Evolutionary conservation across 2,113 vertebrate genomes (phyloP).

Genomic region (Pluvianellus socialis): DNA sequence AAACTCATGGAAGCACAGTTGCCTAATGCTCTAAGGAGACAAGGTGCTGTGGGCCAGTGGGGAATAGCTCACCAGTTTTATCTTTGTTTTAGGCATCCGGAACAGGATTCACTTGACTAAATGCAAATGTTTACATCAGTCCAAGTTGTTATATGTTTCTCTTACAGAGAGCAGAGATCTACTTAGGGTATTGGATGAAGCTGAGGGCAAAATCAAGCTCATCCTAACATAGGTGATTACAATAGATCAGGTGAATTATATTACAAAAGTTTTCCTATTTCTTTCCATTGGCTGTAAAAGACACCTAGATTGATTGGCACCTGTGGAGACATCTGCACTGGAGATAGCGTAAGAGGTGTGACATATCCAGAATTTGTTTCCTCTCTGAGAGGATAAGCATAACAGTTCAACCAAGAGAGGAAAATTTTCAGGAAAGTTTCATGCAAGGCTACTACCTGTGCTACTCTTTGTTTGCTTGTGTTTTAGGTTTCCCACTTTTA

Average conservation of each 20-base stretch:
- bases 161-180: neutral
- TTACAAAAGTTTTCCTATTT: neutral
- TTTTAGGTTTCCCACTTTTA: neutral
- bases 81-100: neutral
- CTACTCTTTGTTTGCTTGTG: neutral
- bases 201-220: neutral
- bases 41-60: neutral
- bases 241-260: neutral
- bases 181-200: neutral
- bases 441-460: neutral
- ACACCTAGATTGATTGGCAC: neutral
- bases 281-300: neutral
- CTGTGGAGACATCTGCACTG: neutral
- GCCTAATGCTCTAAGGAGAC: neutral
- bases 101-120: neutral
- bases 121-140: neutral
- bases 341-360: neutral
- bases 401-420: neutral
- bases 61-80: neutral
- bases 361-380: neutral
- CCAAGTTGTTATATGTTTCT: neutral
- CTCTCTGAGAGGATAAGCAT: neutral
- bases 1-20: neutral
- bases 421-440: neutral
- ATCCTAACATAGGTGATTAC: neutral